Percentiles rank a stretch among this genome's conserved stretches.
phyloP scores from a whole-genome alignment of 1,140 invertebrate species.

The Trachymyrmex cornetzi region DNA sequence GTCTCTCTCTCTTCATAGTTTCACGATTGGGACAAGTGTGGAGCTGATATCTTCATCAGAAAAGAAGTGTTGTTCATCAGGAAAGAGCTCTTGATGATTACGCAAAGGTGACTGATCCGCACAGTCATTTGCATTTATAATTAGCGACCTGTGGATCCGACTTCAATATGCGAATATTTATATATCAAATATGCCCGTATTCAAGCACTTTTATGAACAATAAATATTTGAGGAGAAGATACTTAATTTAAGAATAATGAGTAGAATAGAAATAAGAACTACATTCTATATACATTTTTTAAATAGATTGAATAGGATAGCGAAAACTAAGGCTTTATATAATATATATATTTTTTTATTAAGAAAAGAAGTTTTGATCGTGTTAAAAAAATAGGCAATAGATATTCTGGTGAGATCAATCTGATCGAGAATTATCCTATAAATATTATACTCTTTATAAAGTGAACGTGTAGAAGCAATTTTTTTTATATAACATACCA shows the following conservation, averaged over 20 bases:
- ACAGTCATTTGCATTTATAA: not conserved
- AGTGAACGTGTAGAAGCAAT: not conserved
- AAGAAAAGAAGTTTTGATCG: not conserved
- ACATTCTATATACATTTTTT: not conserved
- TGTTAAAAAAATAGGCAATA: not conserved
- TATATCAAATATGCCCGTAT: not conserved
- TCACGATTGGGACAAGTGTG: slow-evolving; percentile 28
- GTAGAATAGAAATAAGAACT: not conserved
- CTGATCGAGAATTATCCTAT: not conserved
- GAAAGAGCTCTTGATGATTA: not conserved
- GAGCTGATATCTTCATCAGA: slow-evolving; percentile 48
- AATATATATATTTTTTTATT: not conserved
- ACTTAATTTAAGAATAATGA: not conserved
- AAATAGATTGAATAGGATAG: not conserved
- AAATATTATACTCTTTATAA: not conserved
- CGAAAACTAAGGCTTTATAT: not conserved
- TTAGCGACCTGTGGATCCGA: not conserved
- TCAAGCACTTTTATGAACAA: not conserved
- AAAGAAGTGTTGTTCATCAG: not conserved
- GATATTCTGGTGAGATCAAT: not conserved
- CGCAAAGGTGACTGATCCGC: not conserved
- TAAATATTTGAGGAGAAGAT: not conserved
- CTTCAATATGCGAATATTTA: not conserved
- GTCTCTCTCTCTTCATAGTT: not conserved
- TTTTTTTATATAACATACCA: not conserved